These are phyloP conservation scores for Plebejus anna DNA, from an alignment of 2,888 invertebrate genomes.

Conservation along the genomic window DNA sequence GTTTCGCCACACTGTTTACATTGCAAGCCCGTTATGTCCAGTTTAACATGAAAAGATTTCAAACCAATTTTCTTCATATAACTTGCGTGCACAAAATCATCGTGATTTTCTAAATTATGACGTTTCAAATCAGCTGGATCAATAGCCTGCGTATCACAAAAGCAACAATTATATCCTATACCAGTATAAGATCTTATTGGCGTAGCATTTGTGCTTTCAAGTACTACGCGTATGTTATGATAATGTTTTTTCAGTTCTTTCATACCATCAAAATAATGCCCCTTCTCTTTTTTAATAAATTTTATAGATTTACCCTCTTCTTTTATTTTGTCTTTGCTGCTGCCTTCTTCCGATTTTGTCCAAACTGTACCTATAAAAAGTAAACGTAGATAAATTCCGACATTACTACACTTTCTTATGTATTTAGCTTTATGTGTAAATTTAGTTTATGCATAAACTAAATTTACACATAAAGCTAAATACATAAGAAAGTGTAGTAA, in stretches of 20 bases:
- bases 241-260: constrained; percentile 47
- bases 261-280: constrained; percentile 1
- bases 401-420: not conserved
- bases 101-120: constrained; percentile 49
- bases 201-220: constrained; percentile 55
- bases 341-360: constrained; percentile 29
- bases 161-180: constrained; percentile 52
- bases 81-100: constrained; percentile 40
- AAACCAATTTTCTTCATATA: constrained; percentile 45
- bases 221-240: constrained; percentile 48
- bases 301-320: constrained; percentile 2
- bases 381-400: constrained; percentile 27
- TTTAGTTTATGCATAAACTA: not conserved
- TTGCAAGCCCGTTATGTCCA: constrained; percentile 52
- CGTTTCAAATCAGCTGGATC: constrained; percentile 50
- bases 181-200: constrained; percentile 50
- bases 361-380: constrained; percentile 33
- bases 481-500: not conserved
- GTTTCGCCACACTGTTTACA: constrained; percentile 42
- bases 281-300: not conserved
- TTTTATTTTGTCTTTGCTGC: constrained; percentile 20
- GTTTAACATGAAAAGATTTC: constrained; percentile 46
- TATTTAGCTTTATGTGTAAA: not conserved
- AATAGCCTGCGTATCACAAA: constrained; percentile 46
- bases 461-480: not conserved